phyloP scores from a whole-genome alignment of 2,797 vertebrate species.

The Podarcis lilfordi region DNA sequence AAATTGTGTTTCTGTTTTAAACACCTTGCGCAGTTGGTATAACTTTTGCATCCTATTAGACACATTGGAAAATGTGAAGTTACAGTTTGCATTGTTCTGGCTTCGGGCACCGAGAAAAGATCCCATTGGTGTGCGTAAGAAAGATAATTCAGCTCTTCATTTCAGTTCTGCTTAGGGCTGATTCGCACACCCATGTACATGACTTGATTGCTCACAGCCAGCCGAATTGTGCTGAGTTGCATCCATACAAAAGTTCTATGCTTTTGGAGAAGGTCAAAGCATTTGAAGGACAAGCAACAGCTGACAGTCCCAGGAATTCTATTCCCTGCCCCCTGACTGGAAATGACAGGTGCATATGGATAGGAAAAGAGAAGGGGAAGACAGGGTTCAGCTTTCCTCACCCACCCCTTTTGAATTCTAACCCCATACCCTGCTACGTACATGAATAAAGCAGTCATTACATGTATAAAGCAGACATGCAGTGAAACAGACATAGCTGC shows the following conservation, averaged over 20 bases:
- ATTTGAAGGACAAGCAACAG: background rate
- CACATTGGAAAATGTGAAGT: conserved; percentile 9
- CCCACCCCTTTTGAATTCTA: background rate
- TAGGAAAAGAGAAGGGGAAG: too few relatives aligned
- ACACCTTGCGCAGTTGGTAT: conserved; percentile 15
- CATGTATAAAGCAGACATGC: background rate
- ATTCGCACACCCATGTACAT: background rate
- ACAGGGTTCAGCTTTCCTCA: background rate
- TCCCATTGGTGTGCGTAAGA: background rate
- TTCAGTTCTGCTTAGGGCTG: background rate
- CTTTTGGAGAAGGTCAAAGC: background rate
- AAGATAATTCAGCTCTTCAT: background rate
- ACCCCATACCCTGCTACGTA: background rate
- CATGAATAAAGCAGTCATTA: background rate
- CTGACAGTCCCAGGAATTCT: background rate
- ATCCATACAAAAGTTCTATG: background rate
- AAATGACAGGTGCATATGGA: background rate
- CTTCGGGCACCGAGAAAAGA: background rate
- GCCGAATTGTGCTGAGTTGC: background rate
- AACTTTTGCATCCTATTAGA: background rate
- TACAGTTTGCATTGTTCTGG: conserved; percentile 4
- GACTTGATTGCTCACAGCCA: background rate
- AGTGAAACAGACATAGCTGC: background rate
- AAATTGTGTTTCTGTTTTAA: conserved; percentile 38
- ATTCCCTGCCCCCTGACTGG: background rate